Base-by-base conservation (phyloP, 1,140 invertebrate genomes). In the Anagrus nilaparvatae region DNA sequence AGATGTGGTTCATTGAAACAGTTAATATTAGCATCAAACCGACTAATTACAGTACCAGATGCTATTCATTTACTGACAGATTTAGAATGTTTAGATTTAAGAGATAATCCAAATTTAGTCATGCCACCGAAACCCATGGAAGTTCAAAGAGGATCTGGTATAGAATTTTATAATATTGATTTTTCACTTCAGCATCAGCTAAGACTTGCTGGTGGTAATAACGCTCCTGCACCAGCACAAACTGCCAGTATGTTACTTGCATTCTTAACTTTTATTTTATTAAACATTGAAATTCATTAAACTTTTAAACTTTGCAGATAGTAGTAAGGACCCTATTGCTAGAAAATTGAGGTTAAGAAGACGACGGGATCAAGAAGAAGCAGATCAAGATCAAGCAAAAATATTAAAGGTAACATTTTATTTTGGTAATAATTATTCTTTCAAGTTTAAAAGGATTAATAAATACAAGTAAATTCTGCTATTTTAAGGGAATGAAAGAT, bases 81-180 rank as follows among this genome's bases (percentile, higher is more conserved):
- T 65, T 63, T 90, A 25, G 84, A 92, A 60, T 79, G 83, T 41
- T 69, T 97, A 14, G 91, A 97, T 71, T 72, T 97, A 21, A 78
- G 85, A 49, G 86, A 91, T 50, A 99, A 99, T 76, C 88, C 91
- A 0, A 91, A 97, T 51, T 71, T 99, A 45, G 79, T 97, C 31
- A 96, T 99, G 89, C 96, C 97, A 1, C 94, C 96, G 10, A 97
- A 97, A 70, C 95, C 92, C 0, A 78, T 74, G 3, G 83, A 86
- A 60, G 62, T 78, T n/a, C 76, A 81, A 49, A 75, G 78, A 51
- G 84, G 85, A 4, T 76, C 81, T n/a, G 88, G 87, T 3, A 72
- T 90, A 12, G 84, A 96, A 60, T 99, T 89, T 71, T 99, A 99
- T 64, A 99, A 99, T 54, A 96, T 99, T 40, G 96, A 99, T 67